Conservation (phyloP, 1,140 invertebrate species). For the Pseudoatta argentina region DNA sequence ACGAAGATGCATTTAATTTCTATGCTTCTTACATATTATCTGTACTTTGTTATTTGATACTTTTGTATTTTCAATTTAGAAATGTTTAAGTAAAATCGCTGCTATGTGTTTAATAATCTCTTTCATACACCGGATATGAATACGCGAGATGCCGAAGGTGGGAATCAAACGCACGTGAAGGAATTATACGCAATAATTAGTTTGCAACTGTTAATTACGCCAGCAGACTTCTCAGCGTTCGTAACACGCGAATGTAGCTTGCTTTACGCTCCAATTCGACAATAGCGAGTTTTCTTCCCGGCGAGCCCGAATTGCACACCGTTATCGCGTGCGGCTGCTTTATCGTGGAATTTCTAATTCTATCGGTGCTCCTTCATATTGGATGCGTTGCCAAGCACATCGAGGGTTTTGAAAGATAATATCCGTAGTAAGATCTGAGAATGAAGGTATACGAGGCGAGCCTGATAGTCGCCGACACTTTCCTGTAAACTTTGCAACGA, state of each 20-base stretch:
- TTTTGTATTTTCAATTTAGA: neutral
- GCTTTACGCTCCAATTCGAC: constrained; percentile 53
- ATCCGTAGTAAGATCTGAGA: neutral
- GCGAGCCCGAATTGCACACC: neutral
- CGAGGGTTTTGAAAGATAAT: constrained; percentile 32
- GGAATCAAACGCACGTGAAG: constrained; percentile 28
- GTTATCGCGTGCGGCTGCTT: constrained; percentile 25
- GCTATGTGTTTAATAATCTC: constrained; percentile 6
- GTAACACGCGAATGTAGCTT: constrained; percentile 32
- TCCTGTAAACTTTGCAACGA: constrained; percentile 73
- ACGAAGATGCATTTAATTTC: neutral
- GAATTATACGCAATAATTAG: constrained; percentile 49
- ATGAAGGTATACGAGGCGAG: neutral
- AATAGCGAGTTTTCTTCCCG: constrained; percentile 24
- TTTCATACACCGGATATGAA: constrained; percentile 39
- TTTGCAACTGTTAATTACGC: constrained; percentile 46
- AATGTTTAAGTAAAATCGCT: neutral
- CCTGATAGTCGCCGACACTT: constrained; percentile 66
- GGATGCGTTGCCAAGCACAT: neutral
- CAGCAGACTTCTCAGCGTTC: neutral
- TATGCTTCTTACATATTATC: neutral
- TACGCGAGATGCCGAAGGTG: constrained; percentile 35
- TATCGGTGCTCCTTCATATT: neutral
- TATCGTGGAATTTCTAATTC: constrained; percentile 34
- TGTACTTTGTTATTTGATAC: neutral